Evolutionary conservation across 2,113 vertebrate genomes (phyloP).

Genomic region (Neogale vison): DNA sequence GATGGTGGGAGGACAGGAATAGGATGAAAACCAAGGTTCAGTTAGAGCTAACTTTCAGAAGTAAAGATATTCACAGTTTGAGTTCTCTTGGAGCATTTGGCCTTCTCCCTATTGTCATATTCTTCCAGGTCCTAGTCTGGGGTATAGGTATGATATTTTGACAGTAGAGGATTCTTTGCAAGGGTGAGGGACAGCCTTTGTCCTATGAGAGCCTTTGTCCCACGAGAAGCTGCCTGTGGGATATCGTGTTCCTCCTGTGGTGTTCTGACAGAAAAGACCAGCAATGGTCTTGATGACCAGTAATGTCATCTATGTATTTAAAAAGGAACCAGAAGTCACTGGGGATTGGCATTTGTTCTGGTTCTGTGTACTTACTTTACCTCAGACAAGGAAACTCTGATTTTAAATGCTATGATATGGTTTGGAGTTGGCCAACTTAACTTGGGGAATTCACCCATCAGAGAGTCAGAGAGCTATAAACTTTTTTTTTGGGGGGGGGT

Average conservation of each 20-base stretch:
- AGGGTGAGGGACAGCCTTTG: neutral
- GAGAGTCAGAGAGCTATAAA: neutral
- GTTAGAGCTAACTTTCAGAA: neutral
- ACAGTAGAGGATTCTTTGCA: neutral
- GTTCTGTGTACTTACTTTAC: neutral
- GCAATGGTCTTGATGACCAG: neutral
- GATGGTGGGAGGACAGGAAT: neutral
- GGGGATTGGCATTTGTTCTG: neutral
- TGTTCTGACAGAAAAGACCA: neutral
- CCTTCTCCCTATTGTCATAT: neutral
- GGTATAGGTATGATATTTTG: neutral
- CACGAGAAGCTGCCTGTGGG: neutral
- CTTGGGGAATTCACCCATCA: neutral
- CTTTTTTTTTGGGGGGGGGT: neutral
- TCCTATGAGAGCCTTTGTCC: neutral
- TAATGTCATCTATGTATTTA: neutral
- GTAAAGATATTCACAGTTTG: neutral
- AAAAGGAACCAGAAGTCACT: neutral
- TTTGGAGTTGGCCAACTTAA: neutral
- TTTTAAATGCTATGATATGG: neutral
- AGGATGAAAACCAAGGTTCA: neutral
- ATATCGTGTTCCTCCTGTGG: neutral
- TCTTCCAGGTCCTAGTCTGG: neutral
- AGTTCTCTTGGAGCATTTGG: neutral
- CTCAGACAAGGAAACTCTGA: neutral